phyloP scores from a whole-genome alignment of 2,888 invertebrate species.

The Caradrina clavipalpis region DNA sequence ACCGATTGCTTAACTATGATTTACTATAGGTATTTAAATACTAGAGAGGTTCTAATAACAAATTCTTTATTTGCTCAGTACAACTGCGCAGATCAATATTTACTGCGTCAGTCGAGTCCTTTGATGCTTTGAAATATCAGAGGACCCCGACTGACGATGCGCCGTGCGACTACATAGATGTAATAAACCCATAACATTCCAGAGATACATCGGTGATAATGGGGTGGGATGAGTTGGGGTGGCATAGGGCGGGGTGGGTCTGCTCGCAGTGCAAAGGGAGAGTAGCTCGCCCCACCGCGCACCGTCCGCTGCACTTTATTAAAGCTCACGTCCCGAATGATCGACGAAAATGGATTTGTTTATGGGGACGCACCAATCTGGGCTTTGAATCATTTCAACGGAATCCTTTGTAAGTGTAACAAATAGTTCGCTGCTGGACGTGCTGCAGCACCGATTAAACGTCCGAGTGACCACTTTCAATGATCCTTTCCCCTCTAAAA shows the following conservation, averaged over 20 bases:
- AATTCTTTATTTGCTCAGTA: no score
- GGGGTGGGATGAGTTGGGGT: not conserved
- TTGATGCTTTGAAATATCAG: not conserved
- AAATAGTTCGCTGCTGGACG: not conserved
- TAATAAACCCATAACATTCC: slow-evolving; percentile 6
- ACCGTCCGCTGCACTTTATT: slow-evolving; percentile 11
- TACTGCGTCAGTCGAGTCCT: not conserved
- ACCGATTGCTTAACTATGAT: no score
- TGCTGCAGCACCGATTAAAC: not conserved
- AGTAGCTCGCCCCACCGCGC: not conserved
- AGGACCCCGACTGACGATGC: not conserved
- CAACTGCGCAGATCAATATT: not conserved
- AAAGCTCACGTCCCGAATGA: slow-evolving; percentile 6
- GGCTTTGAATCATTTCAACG: not conserved
- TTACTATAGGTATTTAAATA: no score
- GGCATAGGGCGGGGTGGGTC: not conserved
- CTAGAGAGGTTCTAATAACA: no score
- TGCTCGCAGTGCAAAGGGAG: not conserved
- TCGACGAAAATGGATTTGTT: slow-evolving; percentile 13
- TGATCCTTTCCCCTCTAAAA: not conserved
- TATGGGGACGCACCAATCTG: not conserved
- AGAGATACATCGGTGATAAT: not conserved
- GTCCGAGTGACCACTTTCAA: not conserved
- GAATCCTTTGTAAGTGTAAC: not conserved
- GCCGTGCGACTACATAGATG: not conserved